phyloP scores from a whole-genome alignment of 2,888 invertebrate genomes.

The Teleogryllus oceanicus region DNA sequence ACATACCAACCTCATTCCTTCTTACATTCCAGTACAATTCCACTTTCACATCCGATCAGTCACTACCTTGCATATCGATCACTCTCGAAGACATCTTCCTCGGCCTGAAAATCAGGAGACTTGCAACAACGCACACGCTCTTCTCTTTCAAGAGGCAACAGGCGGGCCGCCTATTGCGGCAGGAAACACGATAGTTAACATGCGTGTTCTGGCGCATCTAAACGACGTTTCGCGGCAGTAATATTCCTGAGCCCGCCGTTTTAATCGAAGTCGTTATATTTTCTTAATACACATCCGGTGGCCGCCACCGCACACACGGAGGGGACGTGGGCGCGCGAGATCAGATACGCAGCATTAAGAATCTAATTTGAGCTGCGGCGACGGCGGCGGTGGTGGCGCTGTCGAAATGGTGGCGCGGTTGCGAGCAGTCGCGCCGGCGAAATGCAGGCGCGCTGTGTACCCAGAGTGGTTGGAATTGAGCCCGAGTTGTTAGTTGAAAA shows the following conservation, averaged over 20 bases:
- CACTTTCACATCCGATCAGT: too few relatives aligned
- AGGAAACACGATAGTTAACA: slow-evolving; percentile 10
- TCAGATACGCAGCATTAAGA: slow-evolving; percentile 10
- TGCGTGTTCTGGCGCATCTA: slow-evolving; percentile 7
- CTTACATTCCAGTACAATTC: too few relatives aligned
- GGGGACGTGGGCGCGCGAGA: slow-evolving; percentile 7
- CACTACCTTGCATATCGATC: too few relatives aligned
- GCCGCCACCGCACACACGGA: slow-evolving; percentile 4
- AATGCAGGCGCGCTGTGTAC: not conserved
- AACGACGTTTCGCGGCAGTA: slow-evolving; percentile 7
- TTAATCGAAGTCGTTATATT: slow-evolving; percentile 18
- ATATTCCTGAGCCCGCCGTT: slow-evolving; percentile 2
- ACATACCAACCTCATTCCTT: too few relatives aligned
- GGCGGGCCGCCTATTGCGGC: not conserved
- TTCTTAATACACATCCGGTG: slow-evolving; percentile 18
- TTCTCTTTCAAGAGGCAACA: not conserved
- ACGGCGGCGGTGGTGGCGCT: not conserved
- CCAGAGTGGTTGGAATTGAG: too few relatives aligned
- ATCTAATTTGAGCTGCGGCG: not conserved
- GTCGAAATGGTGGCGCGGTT: not conserved
- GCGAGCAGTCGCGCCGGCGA: not conserved
- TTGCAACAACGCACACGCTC: too few relatives aligned
- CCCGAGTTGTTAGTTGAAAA: too few relatives aligned
- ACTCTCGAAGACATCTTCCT: too few relatives aligned
- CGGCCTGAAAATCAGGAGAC: too few relatives aligned